Percentiles rank a stretch among this genome's conserved stretches.
Conservation (phyloP, 2,113 vertebrate species). For the Paradoxurus hermaphroditus region DNA sequence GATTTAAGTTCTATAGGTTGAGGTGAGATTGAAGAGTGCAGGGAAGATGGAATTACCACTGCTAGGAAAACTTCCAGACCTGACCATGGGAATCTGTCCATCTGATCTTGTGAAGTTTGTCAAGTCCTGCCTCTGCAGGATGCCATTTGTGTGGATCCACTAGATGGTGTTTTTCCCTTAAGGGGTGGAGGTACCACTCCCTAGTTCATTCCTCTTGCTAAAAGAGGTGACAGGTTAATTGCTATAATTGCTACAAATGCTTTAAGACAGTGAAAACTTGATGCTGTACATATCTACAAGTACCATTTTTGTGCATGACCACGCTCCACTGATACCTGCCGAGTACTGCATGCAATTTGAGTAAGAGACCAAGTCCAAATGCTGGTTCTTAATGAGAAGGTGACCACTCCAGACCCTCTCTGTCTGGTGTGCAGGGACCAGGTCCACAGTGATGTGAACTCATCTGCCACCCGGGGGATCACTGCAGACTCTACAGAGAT, state of each 20-base stretch:
- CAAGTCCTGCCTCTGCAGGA: neutral
- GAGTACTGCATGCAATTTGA: constrained; percentile 64
- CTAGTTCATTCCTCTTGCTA: constrained; percentile 44
- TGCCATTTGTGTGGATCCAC: constrained; percentile 6
- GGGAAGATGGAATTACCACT: neutral
- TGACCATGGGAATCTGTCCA: neutral
- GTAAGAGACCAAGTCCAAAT: constrained; percentile 9
- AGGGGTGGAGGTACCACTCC: neutral
- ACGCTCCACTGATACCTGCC: constrained; percentile 26
- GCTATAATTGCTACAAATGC: constrained; percentile 42
- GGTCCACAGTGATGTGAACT: neutral
- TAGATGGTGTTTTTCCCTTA: neutral
- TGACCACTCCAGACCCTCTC: neutral
- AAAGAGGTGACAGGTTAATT: constrained; percentile 42
- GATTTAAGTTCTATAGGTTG: neutral
- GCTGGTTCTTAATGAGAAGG: neutral
- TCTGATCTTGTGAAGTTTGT: neutral
- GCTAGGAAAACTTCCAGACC: neutral
- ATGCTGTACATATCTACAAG: constrained; percentile 48
- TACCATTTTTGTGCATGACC: constrained; percentile 63
- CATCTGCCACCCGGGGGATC: neutral
- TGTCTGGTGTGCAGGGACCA: neutral
- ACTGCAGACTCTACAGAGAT: neutral
- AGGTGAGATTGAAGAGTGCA: neutral
- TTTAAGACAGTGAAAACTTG: neutral